phyloP scores from a whole-genome alignment of 2,888 invertebrate genomes.

The Chymomyza amoena region DNA sequence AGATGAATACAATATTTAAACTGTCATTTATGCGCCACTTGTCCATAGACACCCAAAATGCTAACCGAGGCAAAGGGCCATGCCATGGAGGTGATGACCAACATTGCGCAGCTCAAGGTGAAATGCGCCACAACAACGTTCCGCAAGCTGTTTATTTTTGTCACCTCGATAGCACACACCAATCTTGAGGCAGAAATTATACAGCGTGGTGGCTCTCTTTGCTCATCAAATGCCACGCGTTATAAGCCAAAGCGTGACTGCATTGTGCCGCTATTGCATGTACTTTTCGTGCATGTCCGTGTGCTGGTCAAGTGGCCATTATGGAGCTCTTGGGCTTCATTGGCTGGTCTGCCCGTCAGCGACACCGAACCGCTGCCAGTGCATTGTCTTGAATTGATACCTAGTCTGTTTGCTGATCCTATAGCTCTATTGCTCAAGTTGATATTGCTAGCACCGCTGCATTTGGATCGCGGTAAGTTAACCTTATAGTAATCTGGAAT shows the following conservation, averaged over 20 bases:
- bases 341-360: constrained; percentile 77
- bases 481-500: background rate
- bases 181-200: constrained; percentile 96
- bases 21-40: background rate
- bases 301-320: constrained; percentile 83
- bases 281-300: constrained; percentile 91
- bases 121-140: constrained; percentile 84
- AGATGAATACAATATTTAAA: background rate
- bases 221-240: constrained; percentile 81
- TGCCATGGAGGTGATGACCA: constrained; percentile 96
- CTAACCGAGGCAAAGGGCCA: constrained; percentile 93
- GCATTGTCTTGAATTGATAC: constrained; percentile 81
- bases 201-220: constrained; percentile 90
- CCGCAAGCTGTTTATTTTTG: constrained; percentile 91
- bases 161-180: constrained; percentile 92
- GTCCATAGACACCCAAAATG: constrained; percentile 82
- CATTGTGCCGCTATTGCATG: constrained; percentile 92
- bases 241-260: constrained; percentile 89
- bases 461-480: constrained; percentile 89
- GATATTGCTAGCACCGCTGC: constrained; percentile 89
- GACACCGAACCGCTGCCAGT: constrained; percentile 76
- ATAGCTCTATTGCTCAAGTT: constrained; percentile 92
- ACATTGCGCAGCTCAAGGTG: constrained; percentile 89
- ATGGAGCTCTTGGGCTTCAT: constrained; percentile 79
- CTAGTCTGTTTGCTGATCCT: constrained; percentile 92